phyloP scores from a whole-genome alignment of 2,797 vertebrate species.

The Labroides dimidiatus region DNA sequence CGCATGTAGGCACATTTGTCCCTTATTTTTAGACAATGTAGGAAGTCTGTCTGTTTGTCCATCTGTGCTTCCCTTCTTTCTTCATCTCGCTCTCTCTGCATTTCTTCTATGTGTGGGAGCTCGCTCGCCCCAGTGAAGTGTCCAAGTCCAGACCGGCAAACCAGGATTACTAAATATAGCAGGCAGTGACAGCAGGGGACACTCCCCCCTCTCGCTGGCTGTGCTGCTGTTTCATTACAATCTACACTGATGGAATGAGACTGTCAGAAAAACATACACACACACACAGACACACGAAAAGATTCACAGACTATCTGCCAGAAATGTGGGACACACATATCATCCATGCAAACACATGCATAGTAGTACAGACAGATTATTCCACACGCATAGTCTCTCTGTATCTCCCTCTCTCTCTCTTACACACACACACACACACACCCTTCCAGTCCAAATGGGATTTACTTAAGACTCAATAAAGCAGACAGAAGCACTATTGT shows the following conservation, averaged over 20 bases:
- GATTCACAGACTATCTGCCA: slow-evolving; percentile 32
- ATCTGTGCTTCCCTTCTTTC: slow-evolving; percentile 40
- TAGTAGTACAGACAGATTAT: slow-evolving; percentile 36
- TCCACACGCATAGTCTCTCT: slow-evolving; percentile 38
- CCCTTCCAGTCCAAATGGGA: slow-evolving; percentile 62
- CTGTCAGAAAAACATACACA: slow-evolving; percentile 26
- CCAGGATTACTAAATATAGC: slow-evolving; percentile 81
- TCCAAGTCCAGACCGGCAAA: slow-evolving; percentile 75
- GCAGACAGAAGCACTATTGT: slow-evolving; percentile 72
- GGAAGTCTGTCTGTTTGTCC: slow-evolving; percentile 45
- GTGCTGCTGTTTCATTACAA: slow-evolving; percentile 55
- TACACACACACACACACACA: slow-evolving; percentile 17
- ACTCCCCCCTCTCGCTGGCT: slow-evolving; percentile 35
- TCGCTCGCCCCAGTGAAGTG: slow-evolving; percentile 46
- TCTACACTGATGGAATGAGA: slow-evolving; percentile 44
- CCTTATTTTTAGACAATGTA: slow-evolving; percentile 49
- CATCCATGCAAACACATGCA: slow-evolving; percentile 28
- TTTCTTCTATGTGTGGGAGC: slow-evolving; percentile 56
- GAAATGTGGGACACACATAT: slow-evolving; percentile 37
- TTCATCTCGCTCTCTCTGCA: slow-evolving; percentile 44
- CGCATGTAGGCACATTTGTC: slow-evolving; percentile 19
- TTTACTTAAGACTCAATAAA: slow-evolving; percentile 73
- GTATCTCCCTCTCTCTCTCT: slow-evolving; percentile 14
- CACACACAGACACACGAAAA: neutral
- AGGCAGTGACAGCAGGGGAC: slow-evolving; percentile 71